These are phyloP conservation scores for Polietes domitor DNA, from an alignment of 2,888 invertebrate genomes.

Conservation along the genomic window DNA sequence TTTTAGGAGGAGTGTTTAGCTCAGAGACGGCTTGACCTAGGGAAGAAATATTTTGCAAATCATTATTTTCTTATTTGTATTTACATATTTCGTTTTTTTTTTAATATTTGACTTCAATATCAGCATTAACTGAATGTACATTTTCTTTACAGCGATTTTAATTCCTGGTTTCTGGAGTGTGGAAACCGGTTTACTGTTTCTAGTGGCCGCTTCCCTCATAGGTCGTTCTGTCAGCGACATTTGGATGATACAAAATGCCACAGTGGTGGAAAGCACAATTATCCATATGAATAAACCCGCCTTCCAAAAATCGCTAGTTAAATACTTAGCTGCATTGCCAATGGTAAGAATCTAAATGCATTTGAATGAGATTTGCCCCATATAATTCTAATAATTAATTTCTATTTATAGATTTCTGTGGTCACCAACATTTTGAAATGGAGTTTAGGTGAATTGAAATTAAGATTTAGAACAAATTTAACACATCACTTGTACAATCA, in stretches of 20 bases:
- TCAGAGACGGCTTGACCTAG: too few relatives aligned
- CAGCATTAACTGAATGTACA: too few relatives aligned
- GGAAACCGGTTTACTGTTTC: slow-evolving; percentile 87
- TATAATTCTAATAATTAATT: background rate
- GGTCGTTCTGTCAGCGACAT: slow-evolving; percentile 96
- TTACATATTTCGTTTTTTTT: too few relatives aligned
- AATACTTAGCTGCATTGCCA: slow-evolving; percentile 93
- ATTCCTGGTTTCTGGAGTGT: slow-evolving; percentile 90
- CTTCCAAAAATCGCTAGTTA: slow-evolving; percentile 88
- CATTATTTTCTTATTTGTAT: too few relatives aligned
- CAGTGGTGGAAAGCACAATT: slow-evolving; percentile 96
- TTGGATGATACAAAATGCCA: slow-evolving; percentile 98
- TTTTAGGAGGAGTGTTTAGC: too few relatives aligned
- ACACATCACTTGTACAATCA: slow-evolving; percentile 93
- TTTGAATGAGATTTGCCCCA: background rate
- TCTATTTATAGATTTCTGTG: slow-evolving; percentile 87
- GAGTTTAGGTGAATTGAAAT: slow-evolving; percentile 95
- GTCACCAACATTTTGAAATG: slow-evolving; percentile 97
- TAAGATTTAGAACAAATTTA: slow-evolving; percentile 93
- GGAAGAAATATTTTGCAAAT: too few relatives aligned
- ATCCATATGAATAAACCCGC: slow-evolving; percentile 91
- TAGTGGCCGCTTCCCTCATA: slow-evolving; percentile 91
- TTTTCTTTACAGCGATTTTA: slow-evolving; percentile 84
- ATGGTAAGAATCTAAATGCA: slow-evolving; percentile 83
- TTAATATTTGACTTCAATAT: too few relatives aligned